Base-by-base conservation (phyloP, 2,113 vertebrate species). In the Gambusia affinis region DNA sequence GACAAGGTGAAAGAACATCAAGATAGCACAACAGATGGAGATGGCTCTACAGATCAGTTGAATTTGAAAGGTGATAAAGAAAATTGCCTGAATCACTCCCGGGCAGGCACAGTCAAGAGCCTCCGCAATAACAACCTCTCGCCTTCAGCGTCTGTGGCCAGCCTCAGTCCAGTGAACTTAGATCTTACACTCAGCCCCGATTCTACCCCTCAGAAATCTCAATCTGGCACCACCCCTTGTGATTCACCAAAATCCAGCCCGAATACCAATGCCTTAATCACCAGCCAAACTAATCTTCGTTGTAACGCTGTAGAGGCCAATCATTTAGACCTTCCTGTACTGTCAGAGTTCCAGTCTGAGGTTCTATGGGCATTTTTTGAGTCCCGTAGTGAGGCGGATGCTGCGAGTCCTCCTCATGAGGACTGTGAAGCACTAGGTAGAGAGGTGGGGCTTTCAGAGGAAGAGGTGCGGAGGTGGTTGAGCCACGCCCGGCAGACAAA, bases 361-460 rank as follows among this genome's bases (percentile, higher is more conserved):
- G 93, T 95, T 70, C 92, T 95, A 35, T 93, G 89, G 91, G 95
- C 95, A 0, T 95, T 95, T 71, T 89, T 95, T 28, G 95, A 95
- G 84, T 95, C 94, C 0, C 88, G 93, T 4, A 93, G 93, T 65
- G 93, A 94, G 72, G 88, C 92, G 3, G 93, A 94, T 57, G 91
- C 92, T 24, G 93, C 90, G 7, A 93, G 93, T 79, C 94, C 95
- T 70, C 91, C 89, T 28, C 89, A 51, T n/a, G 94, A 95, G 70
- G 94, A 95, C 84, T 95, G 93, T 6, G 95, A 95, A 86, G 93
- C 94, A 0, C 91, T 95, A 28, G 93, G 91, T 61, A 90, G 90
- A 76, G 94, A 95, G 79, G 93, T 95, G 0, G 95, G 94, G 17
- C 91, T 95, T 24, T 89, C 91, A 11, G 93, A 93, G 39, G 90